phyloP scores from a whole-genome alignment of 1,140 invertebrate genomes.

The Gonioctena quinquepunctata region DNA sequence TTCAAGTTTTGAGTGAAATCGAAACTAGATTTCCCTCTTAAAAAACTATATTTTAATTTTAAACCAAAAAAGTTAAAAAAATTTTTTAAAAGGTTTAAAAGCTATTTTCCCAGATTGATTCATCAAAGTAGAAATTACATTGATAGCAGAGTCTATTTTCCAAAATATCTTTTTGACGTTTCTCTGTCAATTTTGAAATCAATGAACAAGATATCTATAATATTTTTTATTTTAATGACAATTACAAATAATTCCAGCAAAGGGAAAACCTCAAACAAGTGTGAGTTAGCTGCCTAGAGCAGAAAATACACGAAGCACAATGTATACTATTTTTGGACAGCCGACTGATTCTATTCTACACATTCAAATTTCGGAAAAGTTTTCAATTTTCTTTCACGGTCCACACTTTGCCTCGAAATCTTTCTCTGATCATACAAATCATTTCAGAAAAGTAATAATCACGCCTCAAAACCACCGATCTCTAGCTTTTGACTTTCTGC shows the following conservation, averaged over 20 bases:
- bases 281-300: slow-evolving; percentile 22
- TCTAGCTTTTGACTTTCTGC: background rate
- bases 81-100: too few species aligned
- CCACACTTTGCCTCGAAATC: too few species aligned
- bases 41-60: slow-evolving; percentile 36
- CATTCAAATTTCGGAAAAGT: slow-evolving; percentile 26
- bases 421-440: too few species aligned
- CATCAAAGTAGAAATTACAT: background rate
- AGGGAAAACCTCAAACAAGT: slow-evolving; percentile 1
- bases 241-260: too few species aligned
- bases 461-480: background rate
- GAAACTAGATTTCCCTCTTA: slow-evolving; percentile 19
- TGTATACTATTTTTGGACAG: slow-evolving; percentile 18
- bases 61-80: background rate
- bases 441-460: background rate
- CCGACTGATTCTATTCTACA: slow-evolving; percentile 33
- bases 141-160: background rate
- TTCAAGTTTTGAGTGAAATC: slow-evolving; percentile 27
- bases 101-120: too few species aligned
- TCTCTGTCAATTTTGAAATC: too few species aligned
- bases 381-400: too few species aligned
- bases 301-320: slow-evolving; percentile 14
- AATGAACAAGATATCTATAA: too few species aligned
- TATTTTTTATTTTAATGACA: too few species aligned
- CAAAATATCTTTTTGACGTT: too few species aligned